Conservation (phyloP, 2,888 invertebrate species). For the Sarcophaga variegata region DNA sequence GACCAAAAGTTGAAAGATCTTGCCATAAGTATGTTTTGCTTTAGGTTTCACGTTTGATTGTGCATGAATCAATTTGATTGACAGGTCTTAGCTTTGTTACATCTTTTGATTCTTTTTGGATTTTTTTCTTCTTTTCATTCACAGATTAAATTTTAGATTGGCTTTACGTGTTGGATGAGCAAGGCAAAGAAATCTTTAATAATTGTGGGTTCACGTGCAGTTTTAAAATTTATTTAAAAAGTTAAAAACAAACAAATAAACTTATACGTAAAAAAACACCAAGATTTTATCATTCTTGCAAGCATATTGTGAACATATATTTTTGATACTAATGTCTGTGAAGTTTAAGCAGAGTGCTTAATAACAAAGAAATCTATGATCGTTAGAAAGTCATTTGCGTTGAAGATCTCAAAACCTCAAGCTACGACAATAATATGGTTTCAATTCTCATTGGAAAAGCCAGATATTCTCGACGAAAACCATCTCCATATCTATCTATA, state of each 20-base stretch:
- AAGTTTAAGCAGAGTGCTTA: too few relatives aligned
- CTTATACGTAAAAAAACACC: too few relatives aligned
- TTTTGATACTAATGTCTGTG: too few relatives aligned
- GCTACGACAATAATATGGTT: too few relatives aligned
- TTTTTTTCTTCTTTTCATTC: not conserved
- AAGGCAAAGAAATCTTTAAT: not conserved
- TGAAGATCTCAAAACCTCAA: too few relatives aligned
- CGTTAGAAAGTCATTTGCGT: too few relatives aligned
- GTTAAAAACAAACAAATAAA: not conserved
- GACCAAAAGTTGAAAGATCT: slow-evolving; percentile 15
- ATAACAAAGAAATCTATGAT: too few relatives aligned
- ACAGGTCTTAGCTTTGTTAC: slow-evolving; percentile 50
- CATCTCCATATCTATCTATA: too few relatives aligned
- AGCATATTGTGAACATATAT: too few relatives aligned
- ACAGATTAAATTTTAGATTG: slow-evolving; percentile 17
- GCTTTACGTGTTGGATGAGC: not conserved
- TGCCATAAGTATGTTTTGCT: slow-evolving; percentile 23
- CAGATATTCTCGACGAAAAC: too few relatives aligned
- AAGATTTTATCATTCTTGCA: too few relatives aligned
- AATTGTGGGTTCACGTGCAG: not conserved
- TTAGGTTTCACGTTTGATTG: slow-evolving; percentile 32
- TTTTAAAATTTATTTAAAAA: not conserved
- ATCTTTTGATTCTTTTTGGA: not conserved
- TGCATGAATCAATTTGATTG: slow-evolving; percentile 66
- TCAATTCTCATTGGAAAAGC: too few relatives aligned